phyloP scores from a whole-genome alignment of 2,113 vertebrate species.

The Peromyscus californicus region DNA sequence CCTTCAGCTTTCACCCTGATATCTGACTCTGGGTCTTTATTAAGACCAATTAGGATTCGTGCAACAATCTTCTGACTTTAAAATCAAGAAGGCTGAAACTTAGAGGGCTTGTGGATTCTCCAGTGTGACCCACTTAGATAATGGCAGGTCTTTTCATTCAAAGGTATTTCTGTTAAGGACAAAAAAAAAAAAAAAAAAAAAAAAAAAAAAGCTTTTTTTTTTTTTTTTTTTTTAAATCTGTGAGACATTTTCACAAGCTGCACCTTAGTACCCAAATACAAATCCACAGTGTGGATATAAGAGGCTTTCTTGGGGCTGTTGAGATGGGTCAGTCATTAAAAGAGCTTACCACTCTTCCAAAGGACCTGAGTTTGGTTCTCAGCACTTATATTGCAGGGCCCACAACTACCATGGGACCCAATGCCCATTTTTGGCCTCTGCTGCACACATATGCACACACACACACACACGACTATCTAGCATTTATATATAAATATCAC shows the following conservation, averaged over 20 bases:
- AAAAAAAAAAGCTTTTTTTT: too few species aligned
- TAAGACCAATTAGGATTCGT: too few species aligned
- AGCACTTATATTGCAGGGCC: neutral
- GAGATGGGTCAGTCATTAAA: neutral
- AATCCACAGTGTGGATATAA: neutral
- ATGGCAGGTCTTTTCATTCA: neutral
- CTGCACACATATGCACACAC: neutral
- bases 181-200: too few species aligned
- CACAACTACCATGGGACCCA: neutral
- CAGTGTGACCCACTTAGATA: neutral
- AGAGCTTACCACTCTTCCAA: neutral
- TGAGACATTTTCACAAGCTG: neutral
- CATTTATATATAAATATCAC: neutral
- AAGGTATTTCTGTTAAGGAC: neutral
- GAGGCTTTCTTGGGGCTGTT: neutral
- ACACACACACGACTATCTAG: neutral
- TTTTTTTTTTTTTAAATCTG: neutral
- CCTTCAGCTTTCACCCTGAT: too few species aligned
- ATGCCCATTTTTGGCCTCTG: neutral
- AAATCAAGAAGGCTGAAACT: neutral
- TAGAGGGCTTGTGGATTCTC: neutral
- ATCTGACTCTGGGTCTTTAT: too few species aligned
- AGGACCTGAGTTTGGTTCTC: neutral
- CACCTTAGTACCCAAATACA: neutral
- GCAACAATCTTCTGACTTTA: neutral